A percentile compares a stretch with the other conserved stretches of the same genome.
Conservation (phyloP, 2,113 vertebrate genomes). For the Notothenia rossii region DNA sequence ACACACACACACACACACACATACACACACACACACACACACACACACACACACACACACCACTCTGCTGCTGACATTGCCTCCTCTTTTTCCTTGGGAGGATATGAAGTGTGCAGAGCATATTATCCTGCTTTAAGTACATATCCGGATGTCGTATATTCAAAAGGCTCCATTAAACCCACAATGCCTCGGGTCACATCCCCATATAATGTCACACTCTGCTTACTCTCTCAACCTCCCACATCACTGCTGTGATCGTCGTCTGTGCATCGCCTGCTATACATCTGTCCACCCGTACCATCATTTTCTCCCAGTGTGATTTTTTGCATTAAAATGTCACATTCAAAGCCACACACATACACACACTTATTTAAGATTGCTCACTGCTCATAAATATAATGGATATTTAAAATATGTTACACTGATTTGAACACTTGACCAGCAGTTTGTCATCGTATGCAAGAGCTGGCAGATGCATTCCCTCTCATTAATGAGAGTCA, state of each 20-base stretch:
- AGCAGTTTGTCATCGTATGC: slow-evolving; percentile 42
- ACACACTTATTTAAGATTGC: slow-evolving; percentile 7
- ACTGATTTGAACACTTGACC: slow-evolving; percentile 35
- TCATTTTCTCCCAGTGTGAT: neutral
- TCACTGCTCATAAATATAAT: slow-evolving; percentile 29
- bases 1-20: neutral
- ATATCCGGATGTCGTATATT: neutral
- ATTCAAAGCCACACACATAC: neutral
- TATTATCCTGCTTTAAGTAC: neutral
- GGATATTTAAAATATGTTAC: slow-evolving; percentile 40
- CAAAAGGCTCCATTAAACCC: slow-evolving; percentile 21
- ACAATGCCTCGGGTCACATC: neutral
- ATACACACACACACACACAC: slow-evolving; percentile 1
- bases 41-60: neutral
- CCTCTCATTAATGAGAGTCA: slow-evolving; percentile 41
- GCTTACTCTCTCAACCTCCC: slow-evolving; percentile 11
- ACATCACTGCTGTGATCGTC: slow-evolving; percentile 1
- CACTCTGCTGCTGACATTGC: slow-evolving; percentile 11
- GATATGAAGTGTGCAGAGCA: slow-evolving; percentile 18
- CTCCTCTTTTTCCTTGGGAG: neutral
- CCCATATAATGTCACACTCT: neutral
- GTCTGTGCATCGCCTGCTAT: slow-evolving; percentile 4
- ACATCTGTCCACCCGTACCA: neutral
- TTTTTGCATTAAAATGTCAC: neutral
- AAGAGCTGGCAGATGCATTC: slow-evolving; percentile 42